These are phyloP conservation scores for Apodemus speciosus DNA, from an alignment of 2,113 vertebrate species.

Conservation along the genomic window DNA sequence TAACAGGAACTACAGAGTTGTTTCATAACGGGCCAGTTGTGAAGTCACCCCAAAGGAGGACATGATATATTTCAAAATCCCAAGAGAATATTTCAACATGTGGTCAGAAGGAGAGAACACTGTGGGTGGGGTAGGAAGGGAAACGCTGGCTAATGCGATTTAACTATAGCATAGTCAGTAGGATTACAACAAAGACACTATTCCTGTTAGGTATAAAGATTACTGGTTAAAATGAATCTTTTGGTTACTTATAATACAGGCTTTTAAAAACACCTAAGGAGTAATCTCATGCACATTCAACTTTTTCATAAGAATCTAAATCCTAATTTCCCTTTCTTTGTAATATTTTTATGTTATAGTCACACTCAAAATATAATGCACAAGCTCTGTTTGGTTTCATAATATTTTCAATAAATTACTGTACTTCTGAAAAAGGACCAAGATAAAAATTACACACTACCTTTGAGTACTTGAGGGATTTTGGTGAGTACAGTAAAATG, in stretches of 20 bases:
- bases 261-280: background rate
- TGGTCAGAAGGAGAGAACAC: background rate
- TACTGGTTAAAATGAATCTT: background rate
- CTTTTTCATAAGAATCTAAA: slow-evolving; percentile 4
- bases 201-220: background rate
- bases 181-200: background rate
- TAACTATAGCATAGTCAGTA: background rate
- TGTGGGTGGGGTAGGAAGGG: background rate
- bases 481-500: background rate
- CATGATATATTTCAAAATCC: slow-evolving; percentile 71
- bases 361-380: background rate
- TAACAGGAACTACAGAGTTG: slow-evolving; percentile 64
- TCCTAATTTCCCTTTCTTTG: background rate
- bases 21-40: slow-evolving; percentile 66
- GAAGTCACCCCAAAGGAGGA: slow-evolving; percentile 36
- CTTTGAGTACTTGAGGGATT: background rate
- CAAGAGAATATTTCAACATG: slow-evolving; percentile 65
- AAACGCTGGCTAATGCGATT: background rate
- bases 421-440: background rate
- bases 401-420: slow-evolving; percentile 32
- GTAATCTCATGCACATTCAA: background rate
- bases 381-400: background rate
- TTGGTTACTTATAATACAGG: background rate
- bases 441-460: background rate
- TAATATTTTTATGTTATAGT: background rate